Evolutionary conservation across 2,888 invertebrate genomes (phyloP).

Genomic region (Autographa pulchrina): DNA sequence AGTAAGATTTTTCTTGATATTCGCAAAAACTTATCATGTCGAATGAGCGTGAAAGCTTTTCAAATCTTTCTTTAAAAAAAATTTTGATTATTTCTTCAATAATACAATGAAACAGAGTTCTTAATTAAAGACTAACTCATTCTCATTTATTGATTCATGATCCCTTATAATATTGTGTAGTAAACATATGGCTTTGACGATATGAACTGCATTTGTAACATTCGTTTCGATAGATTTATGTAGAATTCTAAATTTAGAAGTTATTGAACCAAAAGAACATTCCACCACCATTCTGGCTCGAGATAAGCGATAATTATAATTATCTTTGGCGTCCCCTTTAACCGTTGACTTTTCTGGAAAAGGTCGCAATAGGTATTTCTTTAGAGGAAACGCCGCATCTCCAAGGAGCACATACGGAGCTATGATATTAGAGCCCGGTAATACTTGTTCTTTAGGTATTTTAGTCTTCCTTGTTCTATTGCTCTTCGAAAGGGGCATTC

Average conservation of each 20-base stretch:
- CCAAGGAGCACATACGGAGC: slow-evolving; percentile 36
- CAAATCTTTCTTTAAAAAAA: no score
- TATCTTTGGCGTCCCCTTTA: slow-evolving; percentile 46
- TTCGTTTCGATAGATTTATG: slow-evolving; percentile 48
- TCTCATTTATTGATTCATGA: slow-evolving; percentile 49
- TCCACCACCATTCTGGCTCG: slow-evolving; percentile 52
- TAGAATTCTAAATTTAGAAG: slow-evolving; percentile 51
- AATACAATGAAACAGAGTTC: no score
- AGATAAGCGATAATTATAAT: no score
- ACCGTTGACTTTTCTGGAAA: slow-evolving; percentile 33
- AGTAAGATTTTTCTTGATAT: no score
- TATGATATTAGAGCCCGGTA: slow-evolving; percentile 40
- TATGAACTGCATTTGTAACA: slow-evolving; percentile 50
- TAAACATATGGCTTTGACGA: slow-evolving; percentile 51
- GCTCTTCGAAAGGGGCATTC: slow-evolving; percentile 37
- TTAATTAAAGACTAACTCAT: no score
- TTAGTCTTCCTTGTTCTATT: slow-evolving; percentile 46
- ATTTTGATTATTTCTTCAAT: no score
- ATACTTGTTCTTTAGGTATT: slow-evolving; percentile 46
- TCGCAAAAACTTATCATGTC: no score
- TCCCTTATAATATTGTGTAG: slow-evolving; percentile 50
- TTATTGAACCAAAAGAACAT: slow-evolving; percentile 54
- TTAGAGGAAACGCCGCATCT: slow-evolving; percentile 50
- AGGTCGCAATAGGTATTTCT: slow-evolving; percentile 39
- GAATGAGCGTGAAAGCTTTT: no score